A percentile compares a stretch with the other conserved stretches of the same genome.
These are phyloP conservation scores for Dione juno DNA, from an alignment of 2,888 invertebrate genomes.

Conservation along the genomic window DNA sequence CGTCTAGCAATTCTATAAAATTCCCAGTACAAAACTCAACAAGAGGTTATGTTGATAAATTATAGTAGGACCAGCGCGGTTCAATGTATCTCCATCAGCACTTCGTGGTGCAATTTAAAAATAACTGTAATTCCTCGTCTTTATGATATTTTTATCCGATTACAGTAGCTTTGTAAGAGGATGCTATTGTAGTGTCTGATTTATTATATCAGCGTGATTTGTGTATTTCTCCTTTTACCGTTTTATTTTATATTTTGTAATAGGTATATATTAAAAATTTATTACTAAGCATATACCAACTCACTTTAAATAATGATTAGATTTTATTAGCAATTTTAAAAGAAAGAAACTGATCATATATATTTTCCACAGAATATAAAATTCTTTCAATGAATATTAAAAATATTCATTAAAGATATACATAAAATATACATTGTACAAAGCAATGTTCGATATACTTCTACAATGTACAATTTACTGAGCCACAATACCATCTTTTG, in stretches of 20 bases:
- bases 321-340: neutral
- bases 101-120: conserved; percentile 64
- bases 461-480: conserved; percentile 27
- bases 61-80: conserved; percentile 56
- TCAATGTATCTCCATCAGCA: conserved; percentile 78
- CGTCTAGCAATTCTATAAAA: conserved; percentile 46
- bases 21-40: conserved; percentile 63
- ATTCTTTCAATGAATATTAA: neutral
- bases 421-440: conserved; percentile 13
- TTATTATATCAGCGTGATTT: conserved; percentile 16
- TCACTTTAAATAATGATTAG: neutral
- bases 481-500: conserved; percentile 26
- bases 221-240: neutral
- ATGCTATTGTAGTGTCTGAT: conserved; percentile 24
- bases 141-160: conserved; percentile 36
- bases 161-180: conserved; percentile 15
- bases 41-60: conserved; percentile 74
- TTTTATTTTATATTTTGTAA: neutral
- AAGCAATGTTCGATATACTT: neutral
- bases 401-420: neutral
- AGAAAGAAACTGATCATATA: too few relatives aligned
- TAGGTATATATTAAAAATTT: too few relatives aligned
- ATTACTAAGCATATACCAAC: neutral
- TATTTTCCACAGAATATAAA: too few relatives aligned
- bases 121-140: conserved; percentile 58